phyloP scores from a whole-genome alignment of 2,888 invertebrate species.

The Dolichomitus sp. region DNA sequence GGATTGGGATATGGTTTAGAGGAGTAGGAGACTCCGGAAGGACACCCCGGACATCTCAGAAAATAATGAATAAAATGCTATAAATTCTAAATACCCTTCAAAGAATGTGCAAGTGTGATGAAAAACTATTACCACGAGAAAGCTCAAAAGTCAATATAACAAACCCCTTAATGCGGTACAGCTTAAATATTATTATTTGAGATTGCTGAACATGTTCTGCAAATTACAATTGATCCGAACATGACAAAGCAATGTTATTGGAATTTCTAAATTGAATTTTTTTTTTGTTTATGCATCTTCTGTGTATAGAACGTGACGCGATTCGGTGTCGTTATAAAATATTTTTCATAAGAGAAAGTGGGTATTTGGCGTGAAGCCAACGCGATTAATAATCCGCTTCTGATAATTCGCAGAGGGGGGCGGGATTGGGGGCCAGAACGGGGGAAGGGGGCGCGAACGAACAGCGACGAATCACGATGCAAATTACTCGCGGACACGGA shows the following conservation, averaged over 20 bases:
- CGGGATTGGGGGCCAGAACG: neutral
- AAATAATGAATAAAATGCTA: too few relatives aligned
- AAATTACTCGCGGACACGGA: constrained; percentile 52
- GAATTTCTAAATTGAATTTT: neutral
- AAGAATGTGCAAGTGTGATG: too few relatives aligned
- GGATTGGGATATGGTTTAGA: too few relatives aligned
- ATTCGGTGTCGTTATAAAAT: constrained; percentile 13
- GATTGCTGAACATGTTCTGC: neutral
- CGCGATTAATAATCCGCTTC: constrained; percentile 70
- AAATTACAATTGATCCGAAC: neutral
- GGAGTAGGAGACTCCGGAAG: too few relatives aligned
- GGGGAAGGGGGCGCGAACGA: neutral
- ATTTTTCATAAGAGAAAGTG: constrained; percentile 29
- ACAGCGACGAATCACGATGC: constrained; percentile 50
- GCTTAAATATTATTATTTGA: neutral
- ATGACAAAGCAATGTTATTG: neutral
- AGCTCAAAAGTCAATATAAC: too few relatives aligned
- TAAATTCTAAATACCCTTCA: too few relatives aligned
- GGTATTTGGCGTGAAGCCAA: constrained; percentile 59
- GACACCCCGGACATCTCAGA: too few relatives aligned
- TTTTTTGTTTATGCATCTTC: neutral
- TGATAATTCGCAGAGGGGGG: constrained; percentile 60
- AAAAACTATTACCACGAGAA: too few relatives aligned
- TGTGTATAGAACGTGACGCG: neutral
- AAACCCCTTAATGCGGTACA: too few relatives aligned